Conservation (phyloP, 2,888 invertebrate species). For the Kuschelorhynchus macadamiae region DNA sequence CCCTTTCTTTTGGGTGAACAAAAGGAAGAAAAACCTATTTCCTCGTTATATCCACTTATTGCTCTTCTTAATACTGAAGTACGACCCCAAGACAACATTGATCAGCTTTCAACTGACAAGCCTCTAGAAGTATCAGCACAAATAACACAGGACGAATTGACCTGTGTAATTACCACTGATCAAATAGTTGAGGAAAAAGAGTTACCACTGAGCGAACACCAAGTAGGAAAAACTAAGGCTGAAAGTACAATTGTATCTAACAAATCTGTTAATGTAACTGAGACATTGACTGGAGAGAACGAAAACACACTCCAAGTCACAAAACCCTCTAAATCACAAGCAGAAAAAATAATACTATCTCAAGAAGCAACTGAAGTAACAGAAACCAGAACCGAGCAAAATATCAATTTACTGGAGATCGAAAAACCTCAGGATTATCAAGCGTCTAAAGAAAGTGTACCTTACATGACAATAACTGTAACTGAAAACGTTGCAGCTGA, state of each 20-base stretch:
- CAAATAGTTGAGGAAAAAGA: constrained; percentile 69
- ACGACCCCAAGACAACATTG: constrained; percentile 67
- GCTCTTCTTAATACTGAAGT: constrained; percentile 60
- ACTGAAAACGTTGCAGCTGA: constrained; percentile 56
- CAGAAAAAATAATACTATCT: constrained; percentile 57
- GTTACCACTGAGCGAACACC: constrained; percentile 61
- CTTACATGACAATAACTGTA: constrained; percentile 51
- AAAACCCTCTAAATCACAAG: constrained; percentile 54
- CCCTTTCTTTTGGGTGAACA: constrained; percentile 45
- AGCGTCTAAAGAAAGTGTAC: constrained; percentile 54
- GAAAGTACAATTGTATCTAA: constrained; percentile 67
- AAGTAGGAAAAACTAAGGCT: constrained; percentile 66
- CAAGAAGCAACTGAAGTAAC: constrained; percentile 62
- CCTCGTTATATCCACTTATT: constrained; percentile 58
- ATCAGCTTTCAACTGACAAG: constrained; percentile 64
- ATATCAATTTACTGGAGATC: constrained; percentile 52
- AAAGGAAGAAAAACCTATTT: constrained; percentile 48
- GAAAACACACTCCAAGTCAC: constrained; percentile 60
- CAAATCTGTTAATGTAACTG: constrained; percentile 64
- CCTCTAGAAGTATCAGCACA: constrained; percentile 52
- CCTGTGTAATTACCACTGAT: constrained; percentile 70
- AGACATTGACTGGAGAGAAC: constrained; percentile 64
- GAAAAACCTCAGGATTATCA: constrained; percentile 51
- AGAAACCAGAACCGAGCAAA: constrained; percentile 57
- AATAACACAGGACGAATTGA: constrained; percentile 65